phyloP scores from a whole-genome alignment of 2,888 invertebrate genomes.

The Aleiodes alternator region DNA sequence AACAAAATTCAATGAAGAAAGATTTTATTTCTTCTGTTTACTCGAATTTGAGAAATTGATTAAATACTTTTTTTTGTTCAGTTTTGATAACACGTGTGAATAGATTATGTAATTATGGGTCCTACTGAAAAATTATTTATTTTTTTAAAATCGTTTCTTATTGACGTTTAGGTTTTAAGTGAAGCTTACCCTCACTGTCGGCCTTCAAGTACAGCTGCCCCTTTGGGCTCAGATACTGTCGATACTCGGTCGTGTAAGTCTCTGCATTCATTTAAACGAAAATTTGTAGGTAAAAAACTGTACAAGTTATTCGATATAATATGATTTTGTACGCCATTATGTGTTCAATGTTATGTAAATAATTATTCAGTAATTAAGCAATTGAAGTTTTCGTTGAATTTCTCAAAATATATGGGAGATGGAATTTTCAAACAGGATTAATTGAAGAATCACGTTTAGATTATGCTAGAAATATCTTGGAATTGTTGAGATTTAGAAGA shows the following conservation, averaged over 20 bases:
- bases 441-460: no score
- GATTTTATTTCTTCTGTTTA: not conserved
- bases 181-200: conserved; percentile 88
- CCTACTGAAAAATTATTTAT: conserved; percentile 29
- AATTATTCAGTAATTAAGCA: not conserved
- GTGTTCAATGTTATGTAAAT: conserved; percentile 2
- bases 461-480: no score
- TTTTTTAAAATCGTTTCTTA: conserved; percentile 7
- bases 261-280: conserved; percentile 74
- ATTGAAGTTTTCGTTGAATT: no score
- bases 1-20: not conserved
- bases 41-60: not conserved
- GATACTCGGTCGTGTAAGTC: conserved; percentile 83
- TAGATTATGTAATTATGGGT: conserved; percentile 26
- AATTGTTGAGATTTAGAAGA: no score
- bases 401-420: no score
- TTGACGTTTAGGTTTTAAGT: conserved; percentile 58
- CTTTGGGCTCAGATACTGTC: conserved; percentile 86
- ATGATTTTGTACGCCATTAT: conserved; percentile 24
- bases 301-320: conserved; percentile 27
- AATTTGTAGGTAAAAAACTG: conserved; percentile 57
- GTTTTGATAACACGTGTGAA: conserved; percentile 21
- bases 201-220: conserved; percentile 90
- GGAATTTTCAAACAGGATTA: no score
- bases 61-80: conserved; percentile 3